Evolutionary conservation across 35 echinoderm and acorn worm species (phyloP), one percentile per base, ranked within the genome.

Genomic region (Anneissia japonica): DNA sequence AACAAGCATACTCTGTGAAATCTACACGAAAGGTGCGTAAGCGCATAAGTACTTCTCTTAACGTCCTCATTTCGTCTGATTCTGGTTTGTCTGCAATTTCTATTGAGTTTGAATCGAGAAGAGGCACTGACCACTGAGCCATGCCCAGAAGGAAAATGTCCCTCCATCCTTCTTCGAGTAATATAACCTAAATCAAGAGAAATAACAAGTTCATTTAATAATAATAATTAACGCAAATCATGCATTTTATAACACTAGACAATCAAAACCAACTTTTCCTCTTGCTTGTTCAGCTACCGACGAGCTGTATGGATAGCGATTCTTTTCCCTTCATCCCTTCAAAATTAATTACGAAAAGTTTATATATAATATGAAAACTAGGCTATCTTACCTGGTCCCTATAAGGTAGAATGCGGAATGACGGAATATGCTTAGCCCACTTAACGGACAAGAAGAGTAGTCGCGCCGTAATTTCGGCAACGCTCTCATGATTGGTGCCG

Each of bases 361-460:
- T n/a, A n/a, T n/a, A n/a, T n/a, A 56, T 11, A 26, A 56, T 13
- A 56, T 11, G 46, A n/a, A 35, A 75, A 17, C 28, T 1, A 11
- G 38, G 19, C 3, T 36, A 32, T 75, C 86, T 41, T 75, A 99
- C 92, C 96, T 99, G 96, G 76, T 99, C 96, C 76, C 90, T 77
- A 72, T 91, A 99, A 33, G 96, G 92, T 35, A 99, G 76, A 35
- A 99, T 79, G 35, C 89, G 83, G 89, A 90, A 99, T 72, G 92
- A 99, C 9, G 96, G 93, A 38, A 99, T 99, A 74, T 93, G 93
- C 76, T 99, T 99, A n/a, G 92, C 85, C 96, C 96, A 99, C 72
- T 94, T 99, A 23, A 99, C 92, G 17, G 96, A 94, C 4, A 92
- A 86, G 51, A 99, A 99, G 23, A 99, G 86, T 14, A 99, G 79